Evolutionary conservation across 1,140 invertebrate species (phyloP), one percentile per base, ranked within the genome.

Genomic region (Dryas iulia): DNA sequence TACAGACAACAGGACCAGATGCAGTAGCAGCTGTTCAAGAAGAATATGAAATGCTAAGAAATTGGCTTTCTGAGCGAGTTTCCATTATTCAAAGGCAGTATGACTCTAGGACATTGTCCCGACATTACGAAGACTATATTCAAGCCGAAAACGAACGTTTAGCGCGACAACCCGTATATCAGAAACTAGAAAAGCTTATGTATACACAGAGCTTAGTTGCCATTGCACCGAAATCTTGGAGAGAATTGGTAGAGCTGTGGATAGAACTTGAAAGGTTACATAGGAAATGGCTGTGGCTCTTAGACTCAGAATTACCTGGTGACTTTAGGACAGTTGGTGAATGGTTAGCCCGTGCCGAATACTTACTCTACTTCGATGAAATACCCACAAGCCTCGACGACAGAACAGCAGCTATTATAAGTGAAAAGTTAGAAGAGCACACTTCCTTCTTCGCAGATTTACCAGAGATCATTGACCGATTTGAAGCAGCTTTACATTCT

Each of bases 341-440:
- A 83, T 98, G 98, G 97, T 86, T 99, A 10, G 95, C 96, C 56
- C 94, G 94, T 74, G 98, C 97, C 5, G 98, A 99, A 87, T 95
- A 95, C 78, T 86, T 98, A 52, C 91, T 98, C 21, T 94, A 94
- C 74, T 96, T 97, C 73, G 95, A 96, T 72, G 96, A 97, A 77
- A 95, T 98, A 78, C 96, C 97, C 5, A 93, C 94, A 33, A 94
- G 93, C 25, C 95, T 97, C 94, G 96, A 97, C 76, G 97, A 98
- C 85, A 95, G 96, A 90, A 97, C 96, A 33, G 97, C 97, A 3
- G 94, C 95, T 33, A 94, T 97, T 63, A 96, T 98, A 56, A 97
- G 96, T 74, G 94, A 94, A 71, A 98, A 98, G 88, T 87, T 98
- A 35, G 96, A 98, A 86, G 96, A 98, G 79, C 97, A 98, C 80